Conservation (phyloP, 2,113 vertebrate species). For the Capreolus pygargus region DNA sequence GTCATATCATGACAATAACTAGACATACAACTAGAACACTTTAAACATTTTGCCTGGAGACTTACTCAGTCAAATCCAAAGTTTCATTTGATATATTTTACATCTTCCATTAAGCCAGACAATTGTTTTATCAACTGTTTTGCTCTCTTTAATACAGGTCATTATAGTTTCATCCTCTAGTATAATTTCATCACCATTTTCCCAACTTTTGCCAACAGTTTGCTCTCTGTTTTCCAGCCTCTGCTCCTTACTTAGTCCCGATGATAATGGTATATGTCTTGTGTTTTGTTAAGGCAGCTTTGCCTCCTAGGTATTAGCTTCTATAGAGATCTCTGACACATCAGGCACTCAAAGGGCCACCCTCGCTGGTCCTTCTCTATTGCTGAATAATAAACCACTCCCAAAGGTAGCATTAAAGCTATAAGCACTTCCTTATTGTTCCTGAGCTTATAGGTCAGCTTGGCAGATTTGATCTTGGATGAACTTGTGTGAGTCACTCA, state of each 20-base stretch:
- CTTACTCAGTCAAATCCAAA: not conserved
- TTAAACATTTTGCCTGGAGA: not conserved
- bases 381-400: not conserved
- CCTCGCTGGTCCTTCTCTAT: not conserved
- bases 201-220: not conserved
- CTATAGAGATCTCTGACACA: not conserved
- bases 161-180: not conserved
- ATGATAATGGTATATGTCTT: not conserved
- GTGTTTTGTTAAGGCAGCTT: not conserved
- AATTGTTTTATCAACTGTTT: not conserved
- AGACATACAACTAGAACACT: not conserved
- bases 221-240: not conserved
- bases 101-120: not conserved
- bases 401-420: not conserved
- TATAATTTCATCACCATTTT: not conserved
- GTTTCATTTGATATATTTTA: not conserved
- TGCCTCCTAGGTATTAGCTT: not conserved
- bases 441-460: not conserved
- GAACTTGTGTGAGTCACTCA: not conserved
- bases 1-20: not conserved
- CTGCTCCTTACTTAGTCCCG: not conserved
- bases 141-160: not conserved
- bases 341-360: not conserved
- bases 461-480: not conserved
- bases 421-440: not conserved